Evolutionary conservation across 2,113 vertebrate genomes (phyloP).

Genomic region (Halichoerus grypus): DNA sequence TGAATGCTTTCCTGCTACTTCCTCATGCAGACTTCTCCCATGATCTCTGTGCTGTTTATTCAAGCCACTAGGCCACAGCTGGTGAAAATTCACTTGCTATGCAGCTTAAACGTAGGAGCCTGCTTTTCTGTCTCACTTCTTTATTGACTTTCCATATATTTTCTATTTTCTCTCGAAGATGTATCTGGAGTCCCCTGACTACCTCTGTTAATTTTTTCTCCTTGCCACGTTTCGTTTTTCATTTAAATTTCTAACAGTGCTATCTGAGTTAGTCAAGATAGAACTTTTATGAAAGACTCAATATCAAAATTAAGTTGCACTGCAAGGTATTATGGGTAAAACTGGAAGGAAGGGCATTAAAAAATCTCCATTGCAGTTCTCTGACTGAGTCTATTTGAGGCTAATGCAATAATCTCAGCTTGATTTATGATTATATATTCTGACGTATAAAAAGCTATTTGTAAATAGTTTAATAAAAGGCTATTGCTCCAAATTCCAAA

Average conservation of each 20-base stretch:
- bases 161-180: slow-evolving; percentile 70
- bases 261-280: slow-evolving; percentile 77
- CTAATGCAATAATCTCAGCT: slow-evolving; percentile 73
- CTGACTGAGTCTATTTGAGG: slow-evolving; percentile 74
- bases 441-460: slow-evolving; percentile 72
- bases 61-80: slow-evolving; percentile 13
- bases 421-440: slow-evolving; percentile 82
- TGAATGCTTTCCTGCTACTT: neutral
- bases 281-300: slow-evolving; percentile 79
- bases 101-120: slow-evolving; percentile 23
- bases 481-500: slow-evolving; percentile 75
- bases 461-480: slow-evolving; percentile 81
- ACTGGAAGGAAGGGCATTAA: slow-evolving; percentile 69
- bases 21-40: neutral
- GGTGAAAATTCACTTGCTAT: slow-evolving; percentile 40
- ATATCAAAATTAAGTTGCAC: slow-evolving; percentile 81
- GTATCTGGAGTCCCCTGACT: slow-evolving; percentile 67
- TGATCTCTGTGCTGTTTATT: slow-evolving; percentile 52
- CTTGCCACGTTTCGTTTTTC: slow-evolving; percentile 68
- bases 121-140: slow-evolving; percentile 27
- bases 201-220: slow-evolving; percentile 64
- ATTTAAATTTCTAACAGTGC: slow-evolving; percentile 75
- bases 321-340: slow-evolving; percentile 79
- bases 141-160: slow-evolving; percentile 58
- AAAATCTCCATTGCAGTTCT: slow-evolving; percentile 75